Evolutionary conservation across 2,797 vertebrate genomes (phyloP), one percentile per base, ranked within the genome.

Genomic region (Tachyglossus aculeatus): DNA sequence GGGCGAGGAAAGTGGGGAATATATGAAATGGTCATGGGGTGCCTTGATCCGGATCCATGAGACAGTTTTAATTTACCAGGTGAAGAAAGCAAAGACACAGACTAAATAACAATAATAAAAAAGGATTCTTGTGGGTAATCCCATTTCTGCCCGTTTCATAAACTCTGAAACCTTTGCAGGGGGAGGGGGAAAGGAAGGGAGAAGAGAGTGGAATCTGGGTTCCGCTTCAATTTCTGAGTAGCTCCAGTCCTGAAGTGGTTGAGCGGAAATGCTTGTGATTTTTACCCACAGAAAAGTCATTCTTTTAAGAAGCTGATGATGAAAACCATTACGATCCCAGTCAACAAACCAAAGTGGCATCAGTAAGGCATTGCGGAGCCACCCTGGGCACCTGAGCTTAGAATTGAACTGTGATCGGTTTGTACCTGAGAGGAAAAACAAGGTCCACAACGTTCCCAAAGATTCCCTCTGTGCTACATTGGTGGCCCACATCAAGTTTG

Each of bases 401-500:
- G 83, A 80, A 86, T 3, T 71, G 83, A 88, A 68, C 22, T 38
- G 68, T 32, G 84, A 87, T 71, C 76, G 69, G 63, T 45, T 39
- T 27, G 50, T 25, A 71, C 74, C 84, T 86, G 70, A 57, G 86
- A 86, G 76, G 68, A 67, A 81, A 81, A 68, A 62, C 27, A 53
- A 84, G 77, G 85, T 85, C 82, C 83, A 82, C 76, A 75, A 77
- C 58, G 60, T 83, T 87, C 85, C 74, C 81, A 77, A 75, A 86
- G 86, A 82, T 86, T 67, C 80, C 81, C 67, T 62, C 53, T 47
- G 67, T 21, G 82, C 75, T 68, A 58, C 32, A 40, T 5, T 25
- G 60, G 87, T 88, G 90, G 89, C 89, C 91, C 90, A 86, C 70
- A 81, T 75, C 87, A 90, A 90, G 88, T 88, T 80, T 53, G 58